Percentiles rank a stretch among this genome's conserved stretches.
phyloP scores from a whole-genome alignment of 2,888 invertebrate species.

The Ferrisia virgata region DNA sequence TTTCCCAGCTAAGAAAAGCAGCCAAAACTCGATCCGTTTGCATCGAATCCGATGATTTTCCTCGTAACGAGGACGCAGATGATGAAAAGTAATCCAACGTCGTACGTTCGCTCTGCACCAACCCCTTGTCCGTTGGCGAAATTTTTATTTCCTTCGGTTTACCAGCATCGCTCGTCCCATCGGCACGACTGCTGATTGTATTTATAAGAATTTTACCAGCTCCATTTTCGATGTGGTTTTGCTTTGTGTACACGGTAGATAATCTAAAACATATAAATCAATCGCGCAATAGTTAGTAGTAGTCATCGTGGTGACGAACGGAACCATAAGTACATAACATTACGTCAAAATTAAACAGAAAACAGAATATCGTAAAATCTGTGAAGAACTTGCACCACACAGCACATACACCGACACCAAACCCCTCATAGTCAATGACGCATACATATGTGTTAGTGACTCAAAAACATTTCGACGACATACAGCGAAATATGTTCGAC shows the following conservation, averaged over 20 bases:
- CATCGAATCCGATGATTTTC: slow-evolving; percentile 29
- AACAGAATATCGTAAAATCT: not conserved
- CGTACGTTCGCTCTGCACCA: not conserved
- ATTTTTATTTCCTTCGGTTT: not conserved
- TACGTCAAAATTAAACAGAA: not conserved
- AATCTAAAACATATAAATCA: not conserved
- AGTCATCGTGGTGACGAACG: not conserved
- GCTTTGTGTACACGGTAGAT: not conserved
- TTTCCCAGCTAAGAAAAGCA: slow-evolving; percentile 36
- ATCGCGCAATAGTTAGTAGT: not conserved
- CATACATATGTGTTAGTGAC: not conserved
- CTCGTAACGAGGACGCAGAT: not conserved
- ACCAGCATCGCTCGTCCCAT: slow-evolving; percentile 14
- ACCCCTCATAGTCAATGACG: not conserved
- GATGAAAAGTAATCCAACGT: not conserved
- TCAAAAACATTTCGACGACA: not conserved
- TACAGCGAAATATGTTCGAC: not conserved
- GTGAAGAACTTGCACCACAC: not conserved
- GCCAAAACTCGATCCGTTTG: slow-evolving; percentile 37
- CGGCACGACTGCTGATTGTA: not conserved
- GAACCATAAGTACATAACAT: not conserved
- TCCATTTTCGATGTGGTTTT: not conserved
- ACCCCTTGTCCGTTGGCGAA: not conserved
- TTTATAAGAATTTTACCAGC: not conserved
- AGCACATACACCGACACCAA: not conserved